These are phyloP conservation scores for human DNA, from an alignment of 2,113 vertebrate species.

Conservation along the genomic window DNA sequence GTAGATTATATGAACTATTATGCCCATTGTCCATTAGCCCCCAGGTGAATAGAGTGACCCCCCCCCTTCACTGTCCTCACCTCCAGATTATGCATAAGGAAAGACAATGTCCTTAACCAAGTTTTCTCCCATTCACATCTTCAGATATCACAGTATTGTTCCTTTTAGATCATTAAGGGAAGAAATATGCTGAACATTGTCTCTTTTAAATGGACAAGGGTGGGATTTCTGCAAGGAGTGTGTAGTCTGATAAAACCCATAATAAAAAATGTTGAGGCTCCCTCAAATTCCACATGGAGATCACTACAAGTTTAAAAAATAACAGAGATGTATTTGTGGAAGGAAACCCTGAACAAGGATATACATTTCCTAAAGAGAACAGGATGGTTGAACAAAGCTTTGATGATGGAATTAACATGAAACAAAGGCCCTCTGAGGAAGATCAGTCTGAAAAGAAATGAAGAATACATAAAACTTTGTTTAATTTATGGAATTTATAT, in stretches of 20 bases:
- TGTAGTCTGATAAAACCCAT: background rate
- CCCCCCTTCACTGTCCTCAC: background rate
- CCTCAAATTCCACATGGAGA: background rate
- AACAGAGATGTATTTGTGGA: background rate
- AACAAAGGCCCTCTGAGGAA: constrained; percentile 80
- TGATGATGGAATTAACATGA: constrained; percentile 78
- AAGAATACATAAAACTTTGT: constrained; percentile 89
- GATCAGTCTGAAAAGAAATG: constrained; percentile 83
- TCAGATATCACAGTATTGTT: background rate
- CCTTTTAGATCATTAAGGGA: background rate
- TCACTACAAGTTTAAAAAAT: background rate
- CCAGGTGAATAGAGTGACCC: fast-evolving
- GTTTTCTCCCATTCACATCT: background rate
- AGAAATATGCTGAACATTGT: background rate
- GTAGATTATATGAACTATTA: background rate
- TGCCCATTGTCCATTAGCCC: background rate
- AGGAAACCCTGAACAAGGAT: background rate
- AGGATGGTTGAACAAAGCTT: constrained; percentile 64
- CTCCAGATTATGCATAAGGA: background rate
- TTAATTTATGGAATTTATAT: constrained; percentile 89
- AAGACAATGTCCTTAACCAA: background rate
- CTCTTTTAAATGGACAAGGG: background rate
- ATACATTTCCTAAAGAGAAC: constrained; percentile 44
- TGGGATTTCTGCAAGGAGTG: background rate
- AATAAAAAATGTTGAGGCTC: background rate